Conservation (phyloP, 92 coral and sea anemone genomes). For the Epizoanthus ramosus region DNA sequence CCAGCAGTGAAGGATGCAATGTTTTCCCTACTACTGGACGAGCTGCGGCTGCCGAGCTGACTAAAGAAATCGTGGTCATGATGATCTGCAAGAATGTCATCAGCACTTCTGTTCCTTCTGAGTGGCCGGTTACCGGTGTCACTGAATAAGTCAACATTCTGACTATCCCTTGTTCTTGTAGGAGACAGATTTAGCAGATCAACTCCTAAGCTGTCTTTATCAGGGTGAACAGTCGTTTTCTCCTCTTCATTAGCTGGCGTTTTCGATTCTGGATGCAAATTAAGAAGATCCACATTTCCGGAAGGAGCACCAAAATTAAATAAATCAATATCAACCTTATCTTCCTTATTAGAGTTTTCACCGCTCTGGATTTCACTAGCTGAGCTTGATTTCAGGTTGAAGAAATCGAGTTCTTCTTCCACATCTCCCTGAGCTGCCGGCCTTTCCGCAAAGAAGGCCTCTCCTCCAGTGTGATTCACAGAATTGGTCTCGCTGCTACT, state of each 20-base stretch:
- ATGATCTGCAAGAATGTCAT: slow-evolving; percentile 73
- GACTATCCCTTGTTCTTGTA: slow-evolving; percentile 64
- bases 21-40: slow-evolving; percentile 76
- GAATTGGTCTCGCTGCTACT: slow-evolving; percentile 19
- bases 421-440: slow-evolving; percentile 29
- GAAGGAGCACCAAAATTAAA: slow-evolving; percentile 45
- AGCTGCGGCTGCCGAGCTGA: slow-evolving; percentile 78
- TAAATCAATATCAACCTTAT: slow-evolving; percentile 39
- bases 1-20: slow-evolving; percentile 54
- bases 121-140: slow-evolving; percentile 62
- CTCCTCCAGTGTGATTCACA: slow-evolving; percentile 32
- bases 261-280: neutral
- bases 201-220: slow-evolving; percentile 27
- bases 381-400: slow-evolving; percentile 54
- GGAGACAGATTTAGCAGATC: slow-evolving; percentile 35
- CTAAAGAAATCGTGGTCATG: slow-evolving; percentile 84
- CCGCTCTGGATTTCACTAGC: neutral
- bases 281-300: slow-evolving; percentile 31
- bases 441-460: slow-evolving; percentile 76
- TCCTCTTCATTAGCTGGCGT: slow-evolving; percentile 29
- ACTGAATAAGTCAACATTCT: slow-evolving; percentile 79
- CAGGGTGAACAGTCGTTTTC: slow-evolving; percentile 68
- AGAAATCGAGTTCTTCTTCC: slow-evolving; percentile 63
- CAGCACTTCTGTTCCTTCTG: slow-evolving; percentile 88
- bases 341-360: neutral